Conservation (phyloP, 2,797 vertebrate genomes). For the Lepilemur ruficaudatus region DNA sequence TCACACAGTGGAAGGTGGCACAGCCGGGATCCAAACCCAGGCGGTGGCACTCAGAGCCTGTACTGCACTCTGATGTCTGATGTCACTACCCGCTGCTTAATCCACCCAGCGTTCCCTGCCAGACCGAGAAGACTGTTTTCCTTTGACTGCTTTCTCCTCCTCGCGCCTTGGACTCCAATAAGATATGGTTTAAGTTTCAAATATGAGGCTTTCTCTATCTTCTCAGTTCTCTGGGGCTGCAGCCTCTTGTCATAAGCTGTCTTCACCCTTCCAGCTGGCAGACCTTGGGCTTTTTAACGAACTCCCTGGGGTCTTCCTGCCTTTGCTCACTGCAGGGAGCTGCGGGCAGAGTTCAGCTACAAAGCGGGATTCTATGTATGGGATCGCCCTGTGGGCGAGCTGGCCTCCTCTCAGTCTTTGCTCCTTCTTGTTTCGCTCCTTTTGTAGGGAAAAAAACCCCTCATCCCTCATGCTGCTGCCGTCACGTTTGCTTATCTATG, state of each 20-base stretch:
- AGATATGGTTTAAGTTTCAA: neutral
- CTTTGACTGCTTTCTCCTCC: neutral
- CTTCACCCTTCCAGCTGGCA: neutral
- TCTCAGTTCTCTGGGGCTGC: neutral
- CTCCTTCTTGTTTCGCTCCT: neutral
- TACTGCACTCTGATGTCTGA: neutral
- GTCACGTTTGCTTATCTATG: neutral
- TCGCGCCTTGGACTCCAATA: neutral
- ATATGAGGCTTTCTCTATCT: neutral
- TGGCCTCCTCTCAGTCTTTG: neutral
- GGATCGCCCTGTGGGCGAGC: neutral
- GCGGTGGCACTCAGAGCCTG: fast-evolving
- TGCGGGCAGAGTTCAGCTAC: neutral
- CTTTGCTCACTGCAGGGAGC: neutral
- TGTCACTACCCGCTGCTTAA: neutral
- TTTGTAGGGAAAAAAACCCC: neutral
- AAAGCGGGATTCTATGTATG: neutral
- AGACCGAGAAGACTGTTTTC: neutral
- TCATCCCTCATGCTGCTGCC: neutral
- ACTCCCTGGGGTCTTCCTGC: neutral
- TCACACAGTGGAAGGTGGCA: neutral
- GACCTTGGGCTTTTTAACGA: neutral
- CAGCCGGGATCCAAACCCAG: neutral
- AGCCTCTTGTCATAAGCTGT: neutral
- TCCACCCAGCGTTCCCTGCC: fast-evolving